A percentile compares a stretch with the other conserved stretches of the same genome.
These are phyloP conservation scores for Melolontha melolontha DNA, from an alignment of 2,888 invertebrate species.

Conservation along the genomic window DNA sequence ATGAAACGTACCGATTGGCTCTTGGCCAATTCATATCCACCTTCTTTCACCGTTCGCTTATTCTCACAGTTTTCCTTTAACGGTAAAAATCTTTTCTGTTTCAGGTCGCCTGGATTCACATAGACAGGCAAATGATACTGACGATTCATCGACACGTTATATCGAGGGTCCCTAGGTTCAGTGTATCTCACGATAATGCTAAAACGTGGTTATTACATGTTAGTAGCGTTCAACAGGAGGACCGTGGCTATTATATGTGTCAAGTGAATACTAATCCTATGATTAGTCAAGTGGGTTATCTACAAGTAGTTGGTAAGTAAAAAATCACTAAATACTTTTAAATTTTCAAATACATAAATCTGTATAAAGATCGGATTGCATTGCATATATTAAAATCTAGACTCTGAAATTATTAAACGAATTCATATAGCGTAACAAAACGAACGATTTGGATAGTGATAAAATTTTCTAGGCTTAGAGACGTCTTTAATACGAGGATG, in stretches of 20 bases:
- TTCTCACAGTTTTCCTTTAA: conserved; percentile 30
- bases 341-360: neutral
- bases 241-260: conserved; percentile 92
- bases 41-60: conserved; percentile 19
- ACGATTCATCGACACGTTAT: conserved; percentile 94
- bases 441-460: too few relatives aligned
- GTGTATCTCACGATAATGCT: conserved; percentile 91
- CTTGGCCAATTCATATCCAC: conserved; percentile 53
- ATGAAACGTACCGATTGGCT: conserved; percentile 57
- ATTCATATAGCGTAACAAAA: too few relatives aligned
- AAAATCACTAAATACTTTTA: too few relatives aligned
- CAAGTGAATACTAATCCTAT: conserved; percentile 93
- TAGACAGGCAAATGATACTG: conserved; percentile 93
- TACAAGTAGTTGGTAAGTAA: conserved; percentile 93
- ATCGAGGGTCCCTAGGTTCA: conserved; percentile 89
- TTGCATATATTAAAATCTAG: too few relatives aligned
- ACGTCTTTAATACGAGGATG: too few relatives aligned
- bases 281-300: conserved; percentile 94
- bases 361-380: too few relatives aligned
- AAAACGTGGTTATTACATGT: conserved; percentile 94
- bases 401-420: too few relatives aligned
- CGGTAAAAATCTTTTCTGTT: conserved; percentile 45
- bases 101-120: conserved; percentile 95
- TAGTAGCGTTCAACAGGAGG: conserved; percentile 90
- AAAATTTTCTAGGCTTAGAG: too few relatives aligned